phyloP scores from a whole-genome alignment of 2,113 vertebrate species.

The Bagarius yarrelli region DNA sequence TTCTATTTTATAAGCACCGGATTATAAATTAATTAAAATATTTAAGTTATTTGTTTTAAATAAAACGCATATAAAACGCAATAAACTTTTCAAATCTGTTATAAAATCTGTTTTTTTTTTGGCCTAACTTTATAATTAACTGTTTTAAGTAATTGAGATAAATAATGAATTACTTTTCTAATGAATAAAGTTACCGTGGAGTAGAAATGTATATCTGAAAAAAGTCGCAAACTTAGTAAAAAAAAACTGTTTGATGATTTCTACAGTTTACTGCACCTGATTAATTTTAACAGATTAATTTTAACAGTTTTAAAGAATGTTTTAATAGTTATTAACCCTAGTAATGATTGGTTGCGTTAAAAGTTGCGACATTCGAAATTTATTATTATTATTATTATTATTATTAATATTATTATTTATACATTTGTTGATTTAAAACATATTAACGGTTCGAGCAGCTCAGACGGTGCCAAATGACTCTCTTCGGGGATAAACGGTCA shows the following conservation, averaged over 20 bases:
- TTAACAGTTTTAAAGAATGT: neutral
- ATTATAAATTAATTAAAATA: neutral
- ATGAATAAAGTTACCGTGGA: neutral
- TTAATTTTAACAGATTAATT: neutral
- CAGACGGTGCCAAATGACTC: neutral
- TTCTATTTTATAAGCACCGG: neutral
- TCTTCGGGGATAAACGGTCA: neutral
- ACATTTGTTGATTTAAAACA: neutral
- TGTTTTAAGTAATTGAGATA: neutral
- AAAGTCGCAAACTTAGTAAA: neutral
- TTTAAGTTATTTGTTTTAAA: neutral
- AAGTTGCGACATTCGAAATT: neutral
- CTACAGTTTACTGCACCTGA: too few species aligned
- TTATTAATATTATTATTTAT: neutral
- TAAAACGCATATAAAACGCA: neutral
- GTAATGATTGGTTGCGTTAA: neutral
- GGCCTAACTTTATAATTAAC: neutral
- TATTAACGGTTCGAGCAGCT: neutral
- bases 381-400: neutral
- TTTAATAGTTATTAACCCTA: neutral
- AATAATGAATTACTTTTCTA: neutral
- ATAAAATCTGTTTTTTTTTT: neutral
- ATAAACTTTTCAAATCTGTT: neutral
- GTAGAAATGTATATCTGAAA: neutral
- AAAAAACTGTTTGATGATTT: neutral